Conservation (phyloP, 2,888 invertebrate genomes). For the Cylloceria caligata region DNA sequence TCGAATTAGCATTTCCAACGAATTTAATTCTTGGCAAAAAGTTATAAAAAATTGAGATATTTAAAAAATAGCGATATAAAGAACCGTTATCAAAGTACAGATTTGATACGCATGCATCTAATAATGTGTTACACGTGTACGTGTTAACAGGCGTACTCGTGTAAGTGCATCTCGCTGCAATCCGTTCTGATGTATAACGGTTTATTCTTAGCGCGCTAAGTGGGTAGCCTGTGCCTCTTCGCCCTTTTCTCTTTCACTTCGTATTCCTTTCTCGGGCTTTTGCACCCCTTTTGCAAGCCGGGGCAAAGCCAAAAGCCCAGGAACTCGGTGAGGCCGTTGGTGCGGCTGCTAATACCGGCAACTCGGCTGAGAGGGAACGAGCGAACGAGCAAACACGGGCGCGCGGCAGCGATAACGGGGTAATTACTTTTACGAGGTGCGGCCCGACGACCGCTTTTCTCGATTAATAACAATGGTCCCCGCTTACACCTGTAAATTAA, state of each 20-base stretch:
- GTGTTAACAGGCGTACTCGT: slow-evolving; percentile 3
- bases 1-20: too few species aligned
- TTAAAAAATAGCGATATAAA: background rate
- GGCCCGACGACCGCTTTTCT: slow-evolving; percentile 70
- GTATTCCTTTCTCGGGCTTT: slow-evolving; percentile 21
- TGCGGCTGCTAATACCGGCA: slow-evolving; percentile 42
- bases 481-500: slow-evolving; percentile 72
- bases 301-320: slow-evolving; percentile 35
- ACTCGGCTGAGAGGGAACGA: slow-evolving; percentile 13
- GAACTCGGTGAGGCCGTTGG: slow-evolving; percentile 22
- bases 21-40: background rate
- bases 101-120: background rate
- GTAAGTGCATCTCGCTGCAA: slow-evolving; percentile 64
- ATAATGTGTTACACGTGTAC: slow-evolving; percentile 6
- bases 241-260: slow-evolving; percentile 49
- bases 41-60: background rate
- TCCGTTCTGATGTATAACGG: slow-evolving; percentile 60
- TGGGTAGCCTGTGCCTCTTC: slow-evolving; percentile 69
- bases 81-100: background rate
- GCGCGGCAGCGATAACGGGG: slow-evolving; percentile 74
- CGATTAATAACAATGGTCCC: slow-evolving; percentile 72
- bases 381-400: slow-evolving; percentile 25
- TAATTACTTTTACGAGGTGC: slow-evolving; percentile 79
- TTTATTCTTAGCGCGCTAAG: slow-evolving; percentile 74
- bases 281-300: slow-evolving; percentile 46